phyloP scores from a whole-genome alignment of 2,888 invertebrate genomes.

The Amiota minor region DNA sequence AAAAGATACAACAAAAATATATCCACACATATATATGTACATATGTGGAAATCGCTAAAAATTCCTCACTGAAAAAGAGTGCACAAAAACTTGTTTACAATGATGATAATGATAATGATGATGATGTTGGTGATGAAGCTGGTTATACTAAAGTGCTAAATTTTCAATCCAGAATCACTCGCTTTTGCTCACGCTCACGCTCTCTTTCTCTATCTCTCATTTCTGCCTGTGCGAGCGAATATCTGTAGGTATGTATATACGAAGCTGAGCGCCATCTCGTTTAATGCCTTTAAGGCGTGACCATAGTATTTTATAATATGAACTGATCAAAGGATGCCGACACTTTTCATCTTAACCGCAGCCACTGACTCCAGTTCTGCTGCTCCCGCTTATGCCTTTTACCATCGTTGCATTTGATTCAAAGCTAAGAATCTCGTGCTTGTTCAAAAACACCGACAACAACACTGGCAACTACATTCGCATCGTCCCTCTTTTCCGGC shows the following conservation, averaged over 20 bases:
- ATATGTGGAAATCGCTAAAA: slow-evolving; percentile 58
- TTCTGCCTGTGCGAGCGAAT: slow-evolving; percentile 40
- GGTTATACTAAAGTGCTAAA: slow-evolving; percentile 41
- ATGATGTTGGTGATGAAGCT: slow-evolving; percentile 24
- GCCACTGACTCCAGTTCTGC: slow-evolving; percentile 42
- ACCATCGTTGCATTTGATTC: slow-evolving; percentile 31
- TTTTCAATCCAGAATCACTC: slow-evolving; percentile 51
- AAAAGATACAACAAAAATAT: too few species aligned
- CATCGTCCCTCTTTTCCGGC: neutral
- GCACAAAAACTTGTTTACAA: slow-evolving; percentile 39
- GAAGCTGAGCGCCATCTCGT: slow-evolving; percentile 73
- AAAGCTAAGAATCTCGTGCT: slow-evolving; percentile 18
- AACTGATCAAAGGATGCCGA: slow-evolving; percentile 73
- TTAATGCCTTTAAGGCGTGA: slow-evolving; percentile 74
- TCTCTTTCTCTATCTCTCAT: slow-evolving; percentile 33
- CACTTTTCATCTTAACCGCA: slow-evolving; percentile 71
- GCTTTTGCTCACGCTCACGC: slow-evolving; percentile 4
- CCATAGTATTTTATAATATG: slow-evolving; percentile 74
- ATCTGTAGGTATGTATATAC: slow-evolving; percentile 35
- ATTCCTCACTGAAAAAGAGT: slow-evolving; percentile 52
- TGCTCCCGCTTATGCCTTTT: slow-evolving; percentile 19
- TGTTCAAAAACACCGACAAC: slow-evolving; percentile 28
- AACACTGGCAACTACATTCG: slow-evolving; percentile 8
- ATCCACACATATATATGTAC: too few species aligned
- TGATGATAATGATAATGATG: slow-evolving; percentile 41